phyloP scores from a whole-genome alignment of 1,140 invertebrate genomes.

The Drosophila athabasca region DNA sequence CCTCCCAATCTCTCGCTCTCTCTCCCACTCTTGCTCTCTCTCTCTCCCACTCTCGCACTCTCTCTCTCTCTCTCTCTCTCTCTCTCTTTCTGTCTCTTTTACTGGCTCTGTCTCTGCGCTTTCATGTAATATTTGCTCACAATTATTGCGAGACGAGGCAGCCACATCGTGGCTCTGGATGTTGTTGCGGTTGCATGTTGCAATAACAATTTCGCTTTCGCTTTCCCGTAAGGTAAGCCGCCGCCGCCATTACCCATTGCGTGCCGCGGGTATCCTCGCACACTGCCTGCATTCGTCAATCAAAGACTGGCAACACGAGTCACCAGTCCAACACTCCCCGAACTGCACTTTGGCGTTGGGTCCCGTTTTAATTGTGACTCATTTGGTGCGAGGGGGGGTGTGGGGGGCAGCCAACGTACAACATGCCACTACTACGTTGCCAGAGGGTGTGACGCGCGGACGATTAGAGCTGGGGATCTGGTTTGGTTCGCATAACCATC shows the following conservation, averaged over 20 bases:
- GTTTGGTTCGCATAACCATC: constrained; percentile 18
- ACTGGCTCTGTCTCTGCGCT: constrained; percentile 27
- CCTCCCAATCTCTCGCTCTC: constrained; percentile 34
- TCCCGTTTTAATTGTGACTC: constrained; percentile 70
- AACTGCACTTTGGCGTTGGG: constrained; percentile 22
- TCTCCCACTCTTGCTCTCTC: constrained; percentile 1
- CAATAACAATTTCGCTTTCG: constrained; percentile 75
- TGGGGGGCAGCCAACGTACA: constrained; percentile 49
- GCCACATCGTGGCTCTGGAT: constrained; percentile 42
- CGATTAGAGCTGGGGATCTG: constrained; percentile 41
- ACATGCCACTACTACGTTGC: constrained; percentile 33
- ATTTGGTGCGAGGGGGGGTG: constrained; percentile 41
- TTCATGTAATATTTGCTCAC: constrained; percentile 76
- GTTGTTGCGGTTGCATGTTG: constrained; percentile 72
- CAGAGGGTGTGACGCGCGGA: not conserved
- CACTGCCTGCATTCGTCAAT: no score
- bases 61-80: not conserved
- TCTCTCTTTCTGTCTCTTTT: not conserved
- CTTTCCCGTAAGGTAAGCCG: constrained; percentile 58
- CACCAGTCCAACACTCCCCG: not conserved
- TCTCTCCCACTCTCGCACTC: not conserved
- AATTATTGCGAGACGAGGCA: constrained; percentile 71
- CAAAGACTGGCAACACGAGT: no score
- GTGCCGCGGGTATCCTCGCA: not conserved
- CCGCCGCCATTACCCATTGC: constrained; percentile 10